Evolutionary conservation across 2,888 invertebrate genomes (phyloP), one percentile per base, ranked within the genome.

Genomic region (Lutraria lutraria): DNA sequence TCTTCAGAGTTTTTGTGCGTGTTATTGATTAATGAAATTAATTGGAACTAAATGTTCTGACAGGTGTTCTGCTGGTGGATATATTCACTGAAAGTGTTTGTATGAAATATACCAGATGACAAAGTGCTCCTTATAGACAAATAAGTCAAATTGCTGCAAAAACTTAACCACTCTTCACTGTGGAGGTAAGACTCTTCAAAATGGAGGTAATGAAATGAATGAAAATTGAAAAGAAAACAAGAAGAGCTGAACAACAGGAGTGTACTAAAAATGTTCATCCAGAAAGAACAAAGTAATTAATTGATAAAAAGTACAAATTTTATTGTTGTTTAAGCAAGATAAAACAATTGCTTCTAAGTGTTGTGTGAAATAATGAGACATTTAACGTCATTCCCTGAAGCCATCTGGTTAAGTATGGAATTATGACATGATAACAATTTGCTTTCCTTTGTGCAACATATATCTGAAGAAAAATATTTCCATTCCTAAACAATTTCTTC

Each of bases 241-340:
- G 63, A n/a, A 25, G 63, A 68, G 63, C 63, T 25, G 3, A 68
- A 68, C 63, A n/a, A 68, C 63, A 68, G 12, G 63, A 68, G 63
- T 68, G 13, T 68, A n/a, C 4, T 68, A 68, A 68, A 43, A 68
- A 68, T 68, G 25, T 68, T 68, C 63, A 12, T 68, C 63, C 63
- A 68, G 63, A 68, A n/a, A 68, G 63, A 25, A 68, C 63, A n/a
- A 68, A 68, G 63, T 68, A 68, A 68, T 68, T 68, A 68, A 68
- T 25, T 68, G 63, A 68, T 68, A 68, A n/a, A 43, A 68, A 25
- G n/a, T 68, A 25, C 12, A 43, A 68, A 68, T 68, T 68, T 68
- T 25, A 68, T 68, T 68, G 25, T 68, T 68, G 63, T 68, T 43
- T 43, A 43, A 43, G 4, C 43, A 43, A 43, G 43, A 43, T 43